Base-by-base conservation (phyloP, 2,113 vertebrate genomes). In the Prunella fulvescens region DNA sequence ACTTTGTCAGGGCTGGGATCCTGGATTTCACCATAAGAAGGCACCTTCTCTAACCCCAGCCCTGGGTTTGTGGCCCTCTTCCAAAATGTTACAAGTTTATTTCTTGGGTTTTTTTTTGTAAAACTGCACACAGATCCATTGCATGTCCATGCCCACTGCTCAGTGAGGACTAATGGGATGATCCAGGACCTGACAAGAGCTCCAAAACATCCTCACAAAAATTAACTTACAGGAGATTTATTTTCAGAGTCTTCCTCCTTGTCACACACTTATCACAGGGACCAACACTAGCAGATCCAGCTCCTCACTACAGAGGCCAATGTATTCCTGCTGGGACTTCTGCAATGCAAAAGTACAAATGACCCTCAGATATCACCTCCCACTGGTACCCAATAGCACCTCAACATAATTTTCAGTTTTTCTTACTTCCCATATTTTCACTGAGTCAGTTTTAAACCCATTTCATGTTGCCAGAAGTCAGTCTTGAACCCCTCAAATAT, bases 41-140 rank as follows among this genome's bases (percentile, higher is more conserved):
- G 7, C 37, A 53, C 19, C 9, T 12, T 54, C 19, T 81, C 29
- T 24, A 83, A 64, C 23, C 11, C 2, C n/a, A 58, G 5, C 13
- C 18, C 14, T 26, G 22, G 5, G 3, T 77, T 64, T 39, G 48
- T 51, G 29, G 8, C 24, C 22, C 19, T n/a, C 6, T 0, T 15
- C 14, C 20, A 10, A 60, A 61, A 37, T 48, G 22, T 23, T 40
- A 9, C 14, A 82, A 50, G 11, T n/a, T 31, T 45, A 9, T 40
- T 50, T 23, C 4, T 4, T 20, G 4, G n/a, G n/a, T 2, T 29
- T 35, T 33, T 47, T 81, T 56, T 78, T 14, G 17, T 61, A 54
- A 53, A 77, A 73, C 16, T 0, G 0, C 31, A 62, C 37, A 66
- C 7, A 50, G n/a, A 70, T 37, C 9, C 40, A 70, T 5, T 28